phyloP scores from a whole-genome alignment of 2,797 vertebrate species.

The Sebastes hopkinsi region DNA sequence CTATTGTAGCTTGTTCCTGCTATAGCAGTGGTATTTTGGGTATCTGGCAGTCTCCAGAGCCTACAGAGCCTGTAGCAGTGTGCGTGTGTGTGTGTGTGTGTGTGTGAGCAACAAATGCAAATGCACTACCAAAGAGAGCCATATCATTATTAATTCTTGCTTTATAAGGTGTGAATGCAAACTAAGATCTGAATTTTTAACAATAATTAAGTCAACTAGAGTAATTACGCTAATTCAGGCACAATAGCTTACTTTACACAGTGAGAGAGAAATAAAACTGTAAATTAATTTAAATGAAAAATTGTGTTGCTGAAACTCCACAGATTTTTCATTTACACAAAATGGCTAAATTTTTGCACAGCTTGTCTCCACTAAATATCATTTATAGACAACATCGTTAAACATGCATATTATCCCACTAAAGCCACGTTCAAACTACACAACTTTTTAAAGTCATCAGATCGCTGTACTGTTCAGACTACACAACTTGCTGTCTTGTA shows the following conservation, averaged over 20 bases:
- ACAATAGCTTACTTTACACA: neutral
- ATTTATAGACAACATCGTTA: neutral
- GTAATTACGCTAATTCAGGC: neutral
- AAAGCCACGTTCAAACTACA: too few species aligned
- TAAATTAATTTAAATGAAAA: neutral
- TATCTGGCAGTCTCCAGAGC: constrained; percentile 13
- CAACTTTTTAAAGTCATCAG: too few species aligned
- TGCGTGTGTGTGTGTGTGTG: neutral
- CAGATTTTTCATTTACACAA: neutral
- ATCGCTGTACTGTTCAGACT: too few species aligned
- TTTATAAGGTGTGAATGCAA: neutral
- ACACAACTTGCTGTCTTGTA: too few species aligned
- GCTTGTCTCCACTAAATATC: neutral
- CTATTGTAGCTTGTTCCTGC: constrained; percentile 17
- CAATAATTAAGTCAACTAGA: neutral
- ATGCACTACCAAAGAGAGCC: neutral
- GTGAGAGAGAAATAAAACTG: neutral
- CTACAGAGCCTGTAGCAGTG: neutral
- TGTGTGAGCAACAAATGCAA: neutral
- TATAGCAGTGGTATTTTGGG: constrained; percentile 14
- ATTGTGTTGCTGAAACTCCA: neutral
- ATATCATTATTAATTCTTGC: neutral
- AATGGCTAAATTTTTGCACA: neutral
- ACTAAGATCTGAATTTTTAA: neutral
- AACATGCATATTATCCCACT: neutral